Conservation (phyloP, 2,797 vertebrate genomes). For the Glyptemys insculpta region DNA sequence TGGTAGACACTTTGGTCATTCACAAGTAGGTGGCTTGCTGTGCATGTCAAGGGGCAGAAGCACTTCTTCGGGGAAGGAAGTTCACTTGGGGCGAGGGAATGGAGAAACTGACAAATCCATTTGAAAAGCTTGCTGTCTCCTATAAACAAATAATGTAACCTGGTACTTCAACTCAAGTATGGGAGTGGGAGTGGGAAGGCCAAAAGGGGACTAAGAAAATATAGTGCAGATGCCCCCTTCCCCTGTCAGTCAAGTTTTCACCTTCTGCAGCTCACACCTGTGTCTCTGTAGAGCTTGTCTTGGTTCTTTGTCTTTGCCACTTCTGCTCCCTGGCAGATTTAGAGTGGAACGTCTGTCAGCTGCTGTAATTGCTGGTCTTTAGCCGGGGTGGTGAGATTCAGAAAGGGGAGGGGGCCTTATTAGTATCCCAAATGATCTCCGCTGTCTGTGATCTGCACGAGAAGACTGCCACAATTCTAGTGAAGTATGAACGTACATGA, state of each 20-base stretch:
- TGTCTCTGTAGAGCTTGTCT: neutral
- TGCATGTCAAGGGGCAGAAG: neutral
- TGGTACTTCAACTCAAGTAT: neutral
- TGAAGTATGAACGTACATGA: slow-evolving; percentile 15
- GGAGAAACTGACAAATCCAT: neutral
- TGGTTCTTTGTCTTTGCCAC: neutral
- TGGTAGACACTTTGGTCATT: neutral
- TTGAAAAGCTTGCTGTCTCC: neutral
- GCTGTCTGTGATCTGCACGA: neutral
- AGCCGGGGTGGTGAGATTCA: neutral
- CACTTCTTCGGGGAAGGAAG: neutral
- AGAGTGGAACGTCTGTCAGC: neutral
- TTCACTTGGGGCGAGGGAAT: neutral
- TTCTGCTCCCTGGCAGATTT: neutral
- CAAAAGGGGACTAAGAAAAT: neutral
- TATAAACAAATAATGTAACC: neutral
- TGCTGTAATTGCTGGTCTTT: neutral
- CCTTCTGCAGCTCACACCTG: neutral
- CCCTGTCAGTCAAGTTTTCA: neutral
- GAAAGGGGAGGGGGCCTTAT: neutral
- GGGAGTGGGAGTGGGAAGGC: neutral
- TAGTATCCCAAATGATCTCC: neutral
- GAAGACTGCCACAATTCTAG: slow-evolving; percentile 2
- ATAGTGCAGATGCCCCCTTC: accelerated
- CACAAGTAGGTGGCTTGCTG: neutral